Evolutionary conservation across 2,888 invertebrate genomes (phyloP).

Genomic region (Boloria euphrosyne): DNA sequence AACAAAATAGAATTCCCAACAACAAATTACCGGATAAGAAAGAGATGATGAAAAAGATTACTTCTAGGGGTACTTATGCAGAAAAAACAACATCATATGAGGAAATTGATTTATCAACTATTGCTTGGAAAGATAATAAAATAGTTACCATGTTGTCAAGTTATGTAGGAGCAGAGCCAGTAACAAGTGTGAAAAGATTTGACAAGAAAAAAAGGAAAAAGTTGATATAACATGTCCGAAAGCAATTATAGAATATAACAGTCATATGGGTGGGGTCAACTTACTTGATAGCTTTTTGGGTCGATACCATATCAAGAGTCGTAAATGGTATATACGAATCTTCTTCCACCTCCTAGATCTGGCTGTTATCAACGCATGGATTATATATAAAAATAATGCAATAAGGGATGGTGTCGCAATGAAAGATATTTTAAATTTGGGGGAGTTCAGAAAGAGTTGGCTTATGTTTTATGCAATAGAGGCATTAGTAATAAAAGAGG

Average conservation of each 20-base stretch:
- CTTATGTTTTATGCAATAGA: slow-evolving; percentile 32
- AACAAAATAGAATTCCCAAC: slow-evolving; percentile 43
- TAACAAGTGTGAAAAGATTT: slow-evolving; percentile 44
- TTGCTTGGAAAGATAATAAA: slow-evolving; percentile 50
- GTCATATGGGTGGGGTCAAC: slow-evolving; percentile 40
- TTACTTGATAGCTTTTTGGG: slow-evolving; percentile 40
- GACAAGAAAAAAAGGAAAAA: slow-evolving; percentile 42
- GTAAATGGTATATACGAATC: slow-evolving; percentile 38
- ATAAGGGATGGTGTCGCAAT: slow-evolving; percentile 32
- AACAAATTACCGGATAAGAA: slow-evolving; percentile 49
- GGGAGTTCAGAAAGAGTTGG: slow-evolving; percentile 31
- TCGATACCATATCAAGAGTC: slow-evolving; percentile 38
- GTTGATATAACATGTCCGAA: slow-evolving; percentile 40
- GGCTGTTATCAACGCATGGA: slow-evolving; percentile 36
- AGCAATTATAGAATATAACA: slow-evolving; percentile 34
- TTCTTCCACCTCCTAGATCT: slow-evolving; percentile 39
- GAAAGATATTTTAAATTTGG: slow-evolving; percentile 34
- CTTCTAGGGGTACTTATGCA: slow-evolving; percentile 49
- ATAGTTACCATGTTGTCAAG: slow-evolving; percentile 48
- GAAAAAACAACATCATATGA: slow-evolving; percentile 47
- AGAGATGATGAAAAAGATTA: slow-evolving; percentile 47
- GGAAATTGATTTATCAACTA: slow-evolving; percentile 48
- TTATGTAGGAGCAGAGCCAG: slow-evolving; percentile 48
- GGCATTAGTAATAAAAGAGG: slow-evolving; percentile 40
- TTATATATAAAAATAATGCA: slow-evolving; percentile 31